Conservation (phyloP, 1,140 invertebrate species). For the Lepidostoma basale region DNA sequence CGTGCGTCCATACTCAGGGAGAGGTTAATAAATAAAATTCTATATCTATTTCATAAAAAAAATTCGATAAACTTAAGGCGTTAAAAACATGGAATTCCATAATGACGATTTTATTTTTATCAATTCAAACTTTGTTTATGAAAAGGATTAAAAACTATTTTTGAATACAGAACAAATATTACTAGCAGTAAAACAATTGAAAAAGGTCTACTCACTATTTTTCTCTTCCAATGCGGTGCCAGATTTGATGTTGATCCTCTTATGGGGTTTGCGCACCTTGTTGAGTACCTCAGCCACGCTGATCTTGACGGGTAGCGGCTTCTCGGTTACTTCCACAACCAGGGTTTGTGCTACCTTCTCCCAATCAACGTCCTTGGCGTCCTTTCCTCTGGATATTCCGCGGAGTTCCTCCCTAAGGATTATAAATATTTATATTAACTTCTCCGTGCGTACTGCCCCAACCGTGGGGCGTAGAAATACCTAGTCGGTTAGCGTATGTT, state of each 20-base stretch:
- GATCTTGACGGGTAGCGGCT: constrained; percentile 81
- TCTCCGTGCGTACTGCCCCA: background rate
- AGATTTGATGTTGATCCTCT: constrained; percentile 63
- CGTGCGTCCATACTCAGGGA: no score
- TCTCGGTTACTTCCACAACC: constrained; percentile 63
- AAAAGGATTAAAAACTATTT: no score
- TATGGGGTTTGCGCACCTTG: constrained; percentile 68
- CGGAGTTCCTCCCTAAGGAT: constrained; percentile 79
- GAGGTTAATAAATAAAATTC: no score
- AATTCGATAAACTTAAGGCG: no score
- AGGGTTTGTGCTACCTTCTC: constrained; percentile 66
- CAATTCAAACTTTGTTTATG: no score
- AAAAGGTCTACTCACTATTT: constrained; percentile 61
- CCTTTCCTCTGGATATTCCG: constrained; percentile 79
- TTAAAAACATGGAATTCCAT: no score
- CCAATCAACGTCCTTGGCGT: constrained; percentile 88
- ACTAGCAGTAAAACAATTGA: no score
- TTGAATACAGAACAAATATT: no score
- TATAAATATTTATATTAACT: background rate
- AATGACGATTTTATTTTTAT: no score
- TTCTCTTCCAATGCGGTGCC: constrained; percentile 56
- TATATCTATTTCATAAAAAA: no score
- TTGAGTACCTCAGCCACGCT: constrained; percentile 74
- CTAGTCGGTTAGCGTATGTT: background rate
- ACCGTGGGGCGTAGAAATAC: background rate